phyloP scores from a whole-genome alignment of 2,797 vertebrate genomes.

The Rachycentron canadum region DNA sequence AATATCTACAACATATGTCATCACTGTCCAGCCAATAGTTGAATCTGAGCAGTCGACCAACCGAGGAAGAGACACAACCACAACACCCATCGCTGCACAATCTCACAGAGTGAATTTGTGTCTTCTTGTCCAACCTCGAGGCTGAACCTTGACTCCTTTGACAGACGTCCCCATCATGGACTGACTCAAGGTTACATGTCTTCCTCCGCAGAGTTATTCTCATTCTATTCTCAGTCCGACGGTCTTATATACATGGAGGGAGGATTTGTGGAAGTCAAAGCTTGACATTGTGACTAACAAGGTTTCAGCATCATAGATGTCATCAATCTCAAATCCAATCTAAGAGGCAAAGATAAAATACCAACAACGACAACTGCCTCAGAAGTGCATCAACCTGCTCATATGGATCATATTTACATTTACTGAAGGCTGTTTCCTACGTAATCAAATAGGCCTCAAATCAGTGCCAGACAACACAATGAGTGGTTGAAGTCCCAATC shows the following conservation, averaged over 20 bases:
- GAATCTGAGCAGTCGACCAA: too few species aligned
- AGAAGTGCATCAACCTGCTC: constrained; percentile 5
- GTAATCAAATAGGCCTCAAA: constrained; percentile 35
- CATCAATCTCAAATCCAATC: constrained; percentile 52
- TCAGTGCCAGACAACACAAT: constrained; percentile 17
- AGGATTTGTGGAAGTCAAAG: constrained; percentile 29
- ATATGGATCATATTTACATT: constrained; percentile 21
- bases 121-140: constrained; percentile 17
- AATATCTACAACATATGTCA: neutral
- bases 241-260: neutral
- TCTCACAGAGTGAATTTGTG: neutral
- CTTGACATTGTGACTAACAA: constrained; percentile 32
- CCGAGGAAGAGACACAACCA: neutral
- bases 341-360: constrained; percentile 6
- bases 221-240: neutral
- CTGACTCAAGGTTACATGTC: constrained; percentile 17
- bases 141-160: neutral
- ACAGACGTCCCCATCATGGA: constrained; percentile 11
- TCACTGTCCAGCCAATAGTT: neutral
- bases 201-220: neutral
- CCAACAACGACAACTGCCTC: constrained; percentile 24
- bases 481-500: constrained; percentile 57
- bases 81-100: neutral
- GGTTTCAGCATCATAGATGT: neutral
- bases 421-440: constrained; percentile 26